Base-by-base conservation (phyloP, 2,797 vertebrate species). In the Psittacula derbiana region DNA sequence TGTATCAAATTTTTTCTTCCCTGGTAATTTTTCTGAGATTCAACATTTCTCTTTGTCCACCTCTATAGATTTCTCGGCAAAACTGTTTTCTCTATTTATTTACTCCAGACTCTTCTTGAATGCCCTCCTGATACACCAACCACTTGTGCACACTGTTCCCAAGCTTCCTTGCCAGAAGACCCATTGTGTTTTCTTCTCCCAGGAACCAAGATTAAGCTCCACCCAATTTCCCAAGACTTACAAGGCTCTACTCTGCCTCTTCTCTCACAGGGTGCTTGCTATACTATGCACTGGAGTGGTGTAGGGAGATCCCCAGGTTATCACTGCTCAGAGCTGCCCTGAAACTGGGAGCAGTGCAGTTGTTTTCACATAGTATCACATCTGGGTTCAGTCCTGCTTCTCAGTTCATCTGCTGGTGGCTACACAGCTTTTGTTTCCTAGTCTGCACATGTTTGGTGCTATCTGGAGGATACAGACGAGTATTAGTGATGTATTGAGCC, bases 181-280 rank as follows among this genome's bases (percentile, higher is more conserved):
- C 24, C 41, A 24, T 10, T 31, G 18, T 2, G 3, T 21, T 83
- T 38, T 53, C 33, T 82, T 70, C 58, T 58, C 17, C 50, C 16
- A 30, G 43, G 19, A 83, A 66, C 43, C 8, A 27, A 55, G n/a
- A 86, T 15, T 31, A 50, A 85, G 13, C 43, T 62, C 60, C 43
- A 70, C 12, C 5, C 47, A 31, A 10, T 85, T 65, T 69, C 72
- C 52, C 33, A 66, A 80, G 55, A 30, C 7, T 78, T 70, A 10
- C 1, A 8, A 5, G 10, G 69, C 38, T 64, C 16, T 18, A 21
- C 16, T 43, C 0, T 2, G 20, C 33, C 38, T 78, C 23, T 46
- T 46, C 12, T 50, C 36, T 57, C n/a, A n/a, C 24, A 15, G 31
- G 9, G 12, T 83, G 44, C 46, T 12, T 53, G 44, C 43, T n/a